phyloP scores from a whole-genome alignment of 2,113 vertebrate genomes.

The Ageneiosus marmoratus region DNA sequence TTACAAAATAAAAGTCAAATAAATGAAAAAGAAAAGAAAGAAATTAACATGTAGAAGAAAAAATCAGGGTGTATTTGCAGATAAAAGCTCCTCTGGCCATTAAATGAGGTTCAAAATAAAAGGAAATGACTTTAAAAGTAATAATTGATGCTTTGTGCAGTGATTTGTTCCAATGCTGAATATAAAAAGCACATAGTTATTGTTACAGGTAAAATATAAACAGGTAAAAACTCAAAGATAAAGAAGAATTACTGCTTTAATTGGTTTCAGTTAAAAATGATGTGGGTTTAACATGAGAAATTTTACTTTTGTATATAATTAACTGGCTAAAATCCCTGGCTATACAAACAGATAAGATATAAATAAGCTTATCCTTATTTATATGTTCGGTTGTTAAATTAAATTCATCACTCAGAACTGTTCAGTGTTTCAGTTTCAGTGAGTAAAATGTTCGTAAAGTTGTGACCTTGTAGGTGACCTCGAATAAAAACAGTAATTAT shows the following conservation, averaged over 20 bases:
- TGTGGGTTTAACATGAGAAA: not conserved
- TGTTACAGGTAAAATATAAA: not conserved
- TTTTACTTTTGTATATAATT: not conserved
- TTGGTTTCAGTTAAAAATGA: not conserved
- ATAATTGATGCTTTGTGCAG: not conserved
- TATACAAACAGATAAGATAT: not conserved
- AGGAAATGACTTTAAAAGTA: not conserved
- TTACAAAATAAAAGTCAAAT: not conserved
- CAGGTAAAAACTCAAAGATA: not conserved
- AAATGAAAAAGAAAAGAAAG: not conserved
- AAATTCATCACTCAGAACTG: not conserved
- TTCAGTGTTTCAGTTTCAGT: not conserved
- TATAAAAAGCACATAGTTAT: not conserved
- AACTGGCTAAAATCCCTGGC: not conserved
- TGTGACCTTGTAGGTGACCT: not conserved
- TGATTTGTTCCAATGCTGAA: not conserved
- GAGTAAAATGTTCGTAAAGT: not conserved
- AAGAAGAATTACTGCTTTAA: not conserved
- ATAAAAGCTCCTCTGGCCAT: not conserved
- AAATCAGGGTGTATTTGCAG: not conserved
- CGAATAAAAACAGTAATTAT: conserved; percentile 17
- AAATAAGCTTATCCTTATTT: not conserved
- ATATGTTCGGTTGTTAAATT: not conserved
- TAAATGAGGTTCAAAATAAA: not conserved
- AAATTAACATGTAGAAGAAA: not conserved